Evolutionary conservation across 92 coral and sea anemone genomes (phyloP), one percentile per base, ranked within the genome.

Genomic region (Porites lobata): DNA sequence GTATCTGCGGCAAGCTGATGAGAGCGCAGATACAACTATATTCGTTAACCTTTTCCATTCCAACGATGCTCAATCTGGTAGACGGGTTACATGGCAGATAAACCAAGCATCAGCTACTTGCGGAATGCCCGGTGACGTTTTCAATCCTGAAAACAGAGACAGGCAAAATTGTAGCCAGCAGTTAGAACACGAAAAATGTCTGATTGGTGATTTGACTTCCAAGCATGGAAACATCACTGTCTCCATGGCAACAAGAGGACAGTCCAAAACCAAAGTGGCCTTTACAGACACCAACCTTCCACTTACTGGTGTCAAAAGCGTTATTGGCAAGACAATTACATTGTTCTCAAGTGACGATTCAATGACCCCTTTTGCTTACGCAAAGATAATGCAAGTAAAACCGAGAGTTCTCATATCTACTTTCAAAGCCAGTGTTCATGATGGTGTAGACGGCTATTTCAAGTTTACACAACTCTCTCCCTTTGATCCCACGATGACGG

Each of bases 391-490:
- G 74, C 82, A 84, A 53, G 58, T 95, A 10, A 87, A 92, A 57
- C 91, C 95, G 13, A 93, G 84, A 56, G 85, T 86, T 69, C 91
- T 96, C 58, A 88, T 86, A 76, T 97, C 95, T 58, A 38, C 66
- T 9, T 95, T 97, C 65, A 78, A 79, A 43, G 79, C 87, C 12
- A 86, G 63, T 43, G 53, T 84, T 56, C 87, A 94, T 86, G 99
- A 94, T 8, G 98, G 96, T 56, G 96, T 97, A 0, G 71, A 77
- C 59, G 99, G 99, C 1, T 77, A 83, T 26, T 85, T 95, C 80
- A 87, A 70, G 53, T 92, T 97, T 65, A 79, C 88, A 1, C 99
- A 97, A 50, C 78, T 73, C 9, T 97, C 99, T 17, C 98, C 96
- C 20, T 92, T 97, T 81, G 98, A 94, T 71, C 94, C 96, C 51